phyloP scores from a whole-genome alignment of 2,113 vertebrate genomes.

The Thunnus maccoyii region DNA sequence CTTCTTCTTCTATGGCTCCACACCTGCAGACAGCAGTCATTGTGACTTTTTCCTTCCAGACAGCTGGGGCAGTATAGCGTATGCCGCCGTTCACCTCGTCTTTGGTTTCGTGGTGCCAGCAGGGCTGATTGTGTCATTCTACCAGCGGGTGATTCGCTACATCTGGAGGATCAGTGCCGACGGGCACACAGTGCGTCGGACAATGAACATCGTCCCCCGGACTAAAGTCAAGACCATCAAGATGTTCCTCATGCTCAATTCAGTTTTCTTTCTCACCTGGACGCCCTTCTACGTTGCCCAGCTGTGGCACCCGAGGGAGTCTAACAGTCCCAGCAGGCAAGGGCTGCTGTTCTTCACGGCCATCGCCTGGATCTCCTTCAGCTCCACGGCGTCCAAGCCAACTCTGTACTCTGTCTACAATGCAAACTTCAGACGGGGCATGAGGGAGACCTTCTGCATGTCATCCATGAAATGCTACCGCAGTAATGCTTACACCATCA shows the following conservation, averaged over 20 bases:
- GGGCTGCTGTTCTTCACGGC: slow-evolving; percentile 88
- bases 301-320: slow-evolving; percentile 90
- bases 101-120: slow-evolving; percentile 89
- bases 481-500: slow-evolving; percentile 97
- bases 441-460: slow-evolving; percentile 97
- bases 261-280: slow-evolving; percentile 91
- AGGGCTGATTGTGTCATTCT: slow-evolving; percentile 88
- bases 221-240: slow-evolving; percentile 97
- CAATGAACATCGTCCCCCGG: slow-evolving; percentile 94
- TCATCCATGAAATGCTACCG: slow-evolving; percentile 98
- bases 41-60: slow-evolving; percentile 91
- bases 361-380: slow-evolving; percentile 90
- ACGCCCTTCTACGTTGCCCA: slow-evolving; percentile 91
- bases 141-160: slow-evolving; percentile 93
- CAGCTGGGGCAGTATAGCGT: slow-evolving; percentile 88
- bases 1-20: slow-evolving; percentile 88
- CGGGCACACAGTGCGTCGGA: slow-evolving; percentile 91
- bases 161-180: slow-evolving; percentile 93
- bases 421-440: slow-evolving; percentile 92
- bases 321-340: slow-evolving; percentile 76
- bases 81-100: slow-evolving; percentile 84
- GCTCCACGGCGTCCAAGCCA: slow-evolving; percentile 94
- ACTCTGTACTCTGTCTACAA: slow-evolving; percentile 91
- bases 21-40: slow-evolving; percentile 66
- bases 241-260: slow-evolving; percentile 95